These are phyloP conservation scores for Metopolophium dirhodum DNA, from an alignment of 1,140 invertebrate species.

Conservation along the genomic window DNA sequence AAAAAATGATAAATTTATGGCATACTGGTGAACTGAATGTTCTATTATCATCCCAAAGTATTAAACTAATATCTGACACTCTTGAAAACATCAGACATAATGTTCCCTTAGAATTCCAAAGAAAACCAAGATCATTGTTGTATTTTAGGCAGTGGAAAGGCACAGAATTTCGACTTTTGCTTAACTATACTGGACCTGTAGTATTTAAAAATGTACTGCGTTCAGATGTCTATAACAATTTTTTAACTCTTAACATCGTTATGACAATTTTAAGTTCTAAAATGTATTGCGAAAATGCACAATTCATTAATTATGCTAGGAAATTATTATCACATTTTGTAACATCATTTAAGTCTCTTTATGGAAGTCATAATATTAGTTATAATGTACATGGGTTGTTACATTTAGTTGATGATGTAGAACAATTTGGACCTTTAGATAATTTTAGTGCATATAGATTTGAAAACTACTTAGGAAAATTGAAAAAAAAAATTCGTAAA, in stretches of 20 bases:
- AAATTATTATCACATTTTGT: neutral
- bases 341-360: slow-evolving; percentile 22
- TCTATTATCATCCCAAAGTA: too few relatives aligned
- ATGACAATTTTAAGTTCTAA: slow-evolving; percentile 21
- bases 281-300: neutral
- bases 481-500: neutral
- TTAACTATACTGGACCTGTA: slow-evolving; percentile 63
- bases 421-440: slow-evolving; percentile 62
- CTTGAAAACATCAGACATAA: neutral
- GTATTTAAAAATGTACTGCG: slow-evolving; percentile 59
- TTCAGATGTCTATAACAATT: slow-evolving; percentile 24
- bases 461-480: slow-evolving; percentile 63
- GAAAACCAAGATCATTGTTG: slow-evolving; percentile 60
- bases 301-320: neutral
- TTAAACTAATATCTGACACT: slow-evolving; percentile 57
- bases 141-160: slow-evolving; percentile 61
- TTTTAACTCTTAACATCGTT: too few relatives aligned
- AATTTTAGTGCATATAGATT: slow-evolving; percentile 63
- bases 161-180: slow-evolving; percentile 63
- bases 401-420: slow-evolving; percentile 63
- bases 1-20: too few relatives aligned
- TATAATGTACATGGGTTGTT: slow-evolving; percentile 61
- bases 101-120: slow-evolving; percentile 59
- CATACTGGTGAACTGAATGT: too few relatives aligned
- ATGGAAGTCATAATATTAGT: slow-evolving; percentile 59